phyloP scores from a whole-genome alignment of 2,113 vertebrate species.

The Indicator indicator region DNA sequence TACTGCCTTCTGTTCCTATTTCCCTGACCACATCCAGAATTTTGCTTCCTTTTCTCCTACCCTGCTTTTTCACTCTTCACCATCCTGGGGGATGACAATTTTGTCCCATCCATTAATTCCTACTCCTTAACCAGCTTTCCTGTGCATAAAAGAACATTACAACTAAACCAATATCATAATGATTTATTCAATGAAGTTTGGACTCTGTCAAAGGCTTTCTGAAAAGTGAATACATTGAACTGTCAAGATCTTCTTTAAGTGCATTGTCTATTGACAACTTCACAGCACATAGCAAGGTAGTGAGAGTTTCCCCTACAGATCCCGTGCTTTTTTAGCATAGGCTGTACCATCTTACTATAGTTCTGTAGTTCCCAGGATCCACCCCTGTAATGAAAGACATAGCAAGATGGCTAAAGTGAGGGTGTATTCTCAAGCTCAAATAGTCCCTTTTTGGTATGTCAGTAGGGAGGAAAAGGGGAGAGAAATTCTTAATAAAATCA shows the following conservation, averaged over 20 bases:
- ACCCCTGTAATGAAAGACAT: background rate
- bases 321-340: background rate
- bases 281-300: background rate
- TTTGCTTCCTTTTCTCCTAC: background rate
- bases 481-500: background rate
- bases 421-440: background rate
- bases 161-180: background rate
- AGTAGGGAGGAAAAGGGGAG: background rate
- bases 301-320: background rate
- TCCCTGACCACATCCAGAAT: background rate
- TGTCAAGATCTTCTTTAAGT: background rate
- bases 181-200: background rate
- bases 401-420: background rate
- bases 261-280: background rate
- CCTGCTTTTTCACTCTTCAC: background rate
- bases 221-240: background rate
- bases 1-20: background rate
- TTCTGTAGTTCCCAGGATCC: background rate
- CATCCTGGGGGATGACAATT: background rate
- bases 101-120: background rate
- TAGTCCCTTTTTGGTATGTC: background rate
- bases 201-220: background rate
- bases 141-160: background rate
- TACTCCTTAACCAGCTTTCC: background rate
- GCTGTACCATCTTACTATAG: background rate